Base-by-base conservation (phyloP, 1,140 invertebrate species). In the Tetraneura akinire region DNA sequence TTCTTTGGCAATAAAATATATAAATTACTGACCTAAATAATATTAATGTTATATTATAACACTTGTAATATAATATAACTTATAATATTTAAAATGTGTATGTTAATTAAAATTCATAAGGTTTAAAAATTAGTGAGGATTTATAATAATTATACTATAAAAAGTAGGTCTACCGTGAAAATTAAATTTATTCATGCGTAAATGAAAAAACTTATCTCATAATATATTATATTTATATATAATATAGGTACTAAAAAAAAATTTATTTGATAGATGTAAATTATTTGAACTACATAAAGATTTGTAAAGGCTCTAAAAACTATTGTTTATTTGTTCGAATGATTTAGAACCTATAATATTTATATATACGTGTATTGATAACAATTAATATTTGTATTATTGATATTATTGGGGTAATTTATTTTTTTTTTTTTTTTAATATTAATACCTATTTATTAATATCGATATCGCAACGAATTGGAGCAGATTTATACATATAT, bases 141-240 rank as follows among this genome's bases (percentile, higher is more conserved):
- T 68, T 23, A 26, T 47, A 68, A 68, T 70, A 49, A 45, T 60
- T 26, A 1, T 29, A 49, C 16, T 76, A 9, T 21, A 16, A 47
- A 62, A 78, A 78, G 74, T 60, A 57, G 55, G 74, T 78, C 74
- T 78, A 78, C 55, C 74, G 9, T 78, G 55, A 62, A 78, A 78
- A 78, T 26, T 29, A 47, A 53, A 53, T 74, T 51, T 74, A 74
- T 70, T 70, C 66, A 70, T 14, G 66, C 45, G 18, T 70, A 70
- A 18, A 70, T n/a, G 49, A 29, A 49, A 29, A 47, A 29, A 68
- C 42, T 49, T 26, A 29, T 70, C 21, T 49, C 49, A 9, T 49
- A 47, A 70, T 26, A 47, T 13, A 18, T 21, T 14, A 5, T 47
- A 26, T 37, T 8, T 37, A 37, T 37, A 37, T 37, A 37, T 37